Base-by-base conservation (phyloP, 2,113 vertebrate species). In the Onychostruthus taczanowskii region DNA sequence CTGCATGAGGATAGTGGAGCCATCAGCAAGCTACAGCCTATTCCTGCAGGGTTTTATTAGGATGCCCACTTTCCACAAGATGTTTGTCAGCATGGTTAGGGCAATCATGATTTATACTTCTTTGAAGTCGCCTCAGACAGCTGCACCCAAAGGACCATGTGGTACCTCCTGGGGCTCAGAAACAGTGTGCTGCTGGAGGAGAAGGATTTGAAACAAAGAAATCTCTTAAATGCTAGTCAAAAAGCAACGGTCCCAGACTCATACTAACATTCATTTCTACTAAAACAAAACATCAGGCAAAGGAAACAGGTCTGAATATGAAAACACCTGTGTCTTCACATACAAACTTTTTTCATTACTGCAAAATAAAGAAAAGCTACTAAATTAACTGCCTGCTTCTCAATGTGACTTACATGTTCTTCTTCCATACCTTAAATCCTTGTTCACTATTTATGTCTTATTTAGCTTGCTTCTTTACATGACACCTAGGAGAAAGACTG, bases 131-230 rank as follows among this genome's bases (percentile, higher is more conserved):
- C 22, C 47, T 81, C 84, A 70, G 58, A 43, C 3, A 15, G 23
- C 68, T 74, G 49, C 61, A 67, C 63, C 74, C 78, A 85, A 93
- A 91, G 82, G 87, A 47, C 79, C 50, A 16, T 55, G 67, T 23
- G 44, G 66, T 70, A 82, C 41, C 64, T 87, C 68, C 76, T 47
- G 4, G 3, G 68, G 76, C 59, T 89, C 74, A 46, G 63, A 8
- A 63, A 55, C 44, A 52, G 27, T 11, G 44, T 55, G 37, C 22
- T 26, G 15, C 66, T 78, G 31, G 44, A 86, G 30, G 43, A 94
- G 80, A 84, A 39, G 26, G 21, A 78, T 49, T 76, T 73, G 89
- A 84, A 96, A 50, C 19, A 47, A 79, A 86, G 44, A 78, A 90
- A 63, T 59, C 63, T 44, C n/a, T 75, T 30, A 75, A 93, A 80